Evolutionary conservation across 1,140 invertebrate genomes (phyloP), one percentile per base, ranked within the genome.

Genomic region (Popillia japonica): DNA sequence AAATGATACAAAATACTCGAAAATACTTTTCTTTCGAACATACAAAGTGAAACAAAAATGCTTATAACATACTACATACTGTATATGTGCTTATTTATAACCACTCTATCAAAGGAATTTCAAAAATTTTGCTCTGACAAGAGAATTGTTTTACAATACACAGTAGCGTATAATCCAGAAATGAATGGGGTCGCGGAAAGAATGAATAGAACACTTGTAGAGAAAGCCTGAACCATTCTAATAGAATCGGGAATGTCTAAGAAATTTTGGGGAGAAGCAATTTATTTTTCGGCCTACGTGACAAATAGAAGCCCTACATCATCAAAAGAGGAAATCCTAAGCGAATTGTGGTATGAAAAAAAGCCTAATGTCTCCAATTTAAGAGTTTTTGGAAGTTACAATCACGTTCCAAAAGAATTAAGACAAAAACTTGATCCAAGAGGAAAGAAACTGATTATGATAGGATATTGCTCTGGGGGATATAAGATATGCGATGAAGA

Each of bases 161-260:
- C 81, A 17, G 76, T 82, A 7, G 41, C 80, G 17, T 84, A 87
- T 44, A 82, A 84, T 27, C 86, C 87, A 41, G 77, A 86, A 76
- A 83, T 85, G 76, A 89, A 89, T 82, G 87, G 87, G 10, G 80
- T 83, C n/a, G 82, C 84, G 14, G 88, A 89, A 80, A 72, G 86
- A 59, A 80, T 82, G 27, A 88, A 77, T 72, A 40, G 77, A 10
- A 77, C 61, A 59, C 14, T 77, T 41, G n/a, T 77, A 4, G 77
- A 77, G 3, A 77, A 77, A 72, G 59, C 77, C 3, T 4, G 77
- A 22, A 72, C 77, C 3, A 77, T 77, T 6, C 22, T 77, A 7
- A n/a, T 77, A 27, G 64, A 72, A 14, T 68, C 59, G 22, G 17
- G 42, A 41, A 41, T 78, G 40, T 3, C 0, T 23, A 77, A 77